Evolutionary conservation across 2,888 invertebrate genomes (phyloP).

Genomic region (Pecten maximus): DNA sequence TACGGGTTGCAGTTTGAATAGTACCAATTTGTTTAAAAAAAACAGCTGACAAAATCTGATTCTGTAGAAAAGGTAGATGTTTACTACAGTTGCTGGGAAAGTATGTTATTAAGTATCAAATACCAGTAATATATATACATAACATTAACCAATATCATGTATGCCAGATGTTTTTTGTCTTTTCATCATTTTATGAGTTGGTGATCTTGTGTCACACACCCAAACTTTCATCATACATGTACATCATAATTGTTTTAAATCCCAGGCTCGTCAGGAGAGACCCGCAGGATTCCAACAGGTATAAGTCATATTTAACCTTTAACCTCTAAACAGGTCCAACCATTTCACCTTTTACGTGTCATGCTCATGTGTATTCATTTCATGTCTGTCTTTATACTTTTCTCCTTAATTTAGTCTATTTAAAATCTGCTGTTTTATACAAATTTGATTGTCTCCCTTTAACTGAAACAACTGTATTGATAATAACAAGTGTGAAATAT

Average conservation of each 20-base stretch:
- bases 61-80: too few species aligned
- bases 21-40: too few species aligned
- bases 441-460: not conserved
- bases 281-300: slow-evolving; percentile 16
- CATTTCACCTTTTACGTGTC: not conserved
- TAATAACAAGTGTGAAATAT: too few species aligned
- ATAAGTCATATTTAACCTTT: not conserved
- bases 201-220: too few species aligned
- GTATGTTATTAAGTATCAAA: too few species aligned
- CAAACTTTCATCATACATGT: too few species aligned
- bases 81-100: too few species aligned
- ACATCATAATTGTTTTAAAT: not conserved
- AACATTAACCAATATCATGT: too few species aligned
- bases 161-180: too few species aligned
- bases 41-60: too few species aligned
- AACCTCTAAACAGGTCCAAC: not conserved
- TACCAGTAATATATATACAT: too few species aligned
- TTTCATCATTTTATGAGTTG: not conserved
- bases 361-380: not conserved
- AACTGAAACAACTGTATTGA: not conserved
- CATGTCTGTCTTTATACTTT: not conserved
- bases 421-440: not conserved
- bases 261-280: not conserved
- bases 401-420: not conserved
- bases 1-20: too few species aligned